Percentiles rank a stretch among this genome's conserved stretches.
These are phyloP conservation scores for Ctena decussata DNA, from an alignment of 2,888 invertebrate species.

Conservation along the genomic window DNA sequence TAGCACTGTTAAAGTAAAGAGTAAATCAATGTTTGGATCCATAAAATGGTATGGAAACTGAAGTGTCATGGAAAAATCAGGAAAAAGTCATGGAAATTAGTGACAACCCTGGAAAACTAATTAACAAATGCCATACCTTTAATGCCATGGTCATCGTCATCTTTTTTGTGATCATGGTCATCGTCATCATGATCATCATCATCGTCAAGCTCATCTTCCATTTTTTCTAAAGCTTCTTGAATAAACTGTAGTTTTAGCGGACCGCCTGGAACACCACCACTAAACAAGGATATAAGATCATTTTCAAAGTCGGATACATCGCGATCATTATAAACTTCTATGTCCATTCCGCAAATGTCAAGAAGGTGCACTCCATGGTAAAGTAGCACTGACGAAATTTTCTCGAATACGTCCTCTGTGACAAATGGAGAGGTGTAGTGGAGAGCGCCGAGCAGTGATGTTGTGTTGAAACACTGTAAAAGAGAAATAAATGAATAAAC, in stretches of 20 bases:
- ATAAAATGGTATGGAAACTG: too few relatives aligned
- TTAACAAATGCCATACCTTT: background rate
- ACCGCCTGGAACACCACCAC: background rate
- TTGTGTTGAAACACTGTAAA: conserved; percentile 63
- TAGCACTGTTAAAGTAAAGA: too few relatives aligned
- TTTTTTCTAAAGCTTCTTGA: conserved; percentile 62
- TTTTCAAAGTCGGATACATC: background rate
- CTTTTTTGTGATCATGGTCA: background rate
- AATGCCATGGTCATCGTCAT: background rate
- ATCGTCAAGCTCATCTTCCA: conserved; percentile 59
- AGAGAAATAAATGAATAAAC: too few relatives aligned
- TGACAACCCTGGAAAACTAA: too few relatives aligned
- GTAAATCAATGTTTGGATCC: too few relatives aligned
- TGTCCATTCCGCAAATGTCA: conserved; percentile 28
- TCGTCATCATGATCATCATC: conserved; percentile 45
- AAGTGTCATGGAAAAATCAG: too few relatives aligned
- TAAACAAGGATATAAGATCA: background rate
- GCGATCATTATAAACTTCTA: conserved; percentile 21
- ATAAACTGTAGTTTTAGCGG: conserved; percentile 38
- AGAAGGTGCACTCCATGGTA: conserved; percentile 43
- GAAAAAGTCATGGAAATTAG: too few relatives aligned
- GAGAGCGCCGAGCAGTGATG: conserved; percentile 16
- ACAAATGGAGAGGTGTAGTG: conserved; percentile 23
- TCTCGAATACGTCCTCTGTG: conserved; percentile 35
- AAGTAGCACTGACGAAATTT: conserved; percentile 44